Conservation (phyloP, 2,113 vertebrate genomes). For the Varanus salvator region DNA sequence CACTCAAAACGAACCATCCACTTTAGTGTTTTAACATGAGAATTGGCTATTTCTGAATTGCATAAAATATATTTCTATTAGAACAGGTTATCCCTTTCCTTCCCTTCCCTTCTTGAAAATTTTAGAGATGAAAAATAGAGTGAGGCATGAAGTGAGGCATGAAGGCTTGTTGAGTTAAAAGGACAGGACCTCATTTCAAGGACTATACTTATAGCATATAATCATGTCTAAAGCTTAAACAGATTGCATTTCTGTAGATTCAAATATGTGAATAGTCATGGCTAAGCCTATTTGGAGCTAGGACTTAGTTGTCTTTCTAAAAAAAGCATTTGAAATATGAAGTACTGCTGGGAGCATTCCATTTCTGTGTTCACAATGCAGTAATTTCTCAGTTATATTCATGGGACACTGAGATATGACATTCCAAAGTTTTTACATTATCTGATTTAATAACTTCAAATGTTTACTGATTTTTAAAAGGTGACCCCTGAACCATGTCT, state of each 20-base stretch:
- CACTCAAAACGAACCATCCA: not conserved
- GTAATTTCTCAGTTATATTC: not conserved
- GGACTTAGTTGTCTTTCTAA: slow-evolving; percentile 21
- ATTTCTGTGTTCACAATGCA: not conserved
- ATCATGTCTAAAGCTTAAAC: slow-evolving; percentile 30
- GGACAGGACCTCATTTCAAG: slow-evolving; percentile 21
- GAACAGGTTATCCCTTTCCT: not conserved
- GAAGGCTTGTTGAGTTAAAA: slow-evolving; percentile 26
- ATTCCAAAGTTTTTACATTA: not conserved
- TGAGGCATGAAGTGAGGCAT: not conserved
- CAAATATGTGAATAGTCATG: slow-evolving; percentile 32
- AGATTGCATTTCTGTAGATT: slow-evolving; percentile 37
- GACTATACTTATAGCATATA: slow-evolving; percentile 3
- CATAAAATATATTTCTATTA: slow-evolving; percentile 1
- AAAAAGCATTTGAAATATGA: slow-evolving; percentile 36
- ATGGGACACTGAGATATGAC: not conserved
- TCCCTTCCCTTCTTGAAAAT: too few relatives aligned
- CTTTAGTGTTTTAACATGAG: slow-evolving; percentile 6
- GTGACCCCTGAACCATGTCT: not conserved
- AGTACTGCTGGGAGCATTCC: slow-evolving; percentile 14
- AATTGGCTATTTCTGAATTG: not conserved
- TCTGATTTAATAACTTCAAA: not conserved
- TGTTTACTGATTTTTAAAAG: not conserved
- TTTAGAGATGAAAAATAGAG: not conserved
- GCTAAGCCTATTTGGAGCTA: slow-evolving; percentile 34